Evolutionary conservation across 2,888 invertebrate species (phyloP).

Genomic region (Uloborus plumipes): DNA sequence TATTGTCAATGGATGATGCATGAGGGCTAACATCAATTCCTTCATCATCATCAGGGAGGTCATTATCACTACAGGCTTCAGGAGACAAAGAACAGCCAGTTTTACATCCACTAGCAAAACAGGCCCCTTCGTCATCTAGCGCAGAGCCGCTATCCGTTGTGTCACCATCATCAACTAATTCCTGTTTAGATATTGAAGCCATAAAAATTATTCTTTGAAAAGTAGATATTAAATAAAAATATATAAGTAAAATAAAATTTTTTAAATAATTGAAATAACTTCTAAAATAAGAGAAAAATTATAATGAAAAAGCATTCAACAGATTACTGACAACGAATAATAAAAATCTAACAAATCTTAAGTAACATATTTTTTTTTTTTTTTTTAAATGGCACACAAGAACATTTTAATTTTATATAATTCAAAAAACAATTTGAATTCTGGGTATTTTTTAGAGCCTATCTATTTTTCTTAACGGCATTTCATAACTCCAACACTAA

Average conservation of each 20-base stretch:
- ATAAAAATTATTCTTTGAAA: too few relatives aligned
- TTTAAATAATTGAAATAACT: not conserved
- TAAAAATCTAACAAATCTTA: too few relatives aligned
- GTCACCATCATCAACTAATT: conserved; percentile 76
- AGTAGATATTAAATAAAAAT: not conserved
- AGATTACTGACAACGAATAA: too few relatives aligned
- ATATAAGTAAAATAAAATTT: conserved; percentile 6
- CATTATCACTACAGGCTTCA: conserved; percentile 64
- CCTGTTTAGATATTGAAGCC: conserved; percentile 8
- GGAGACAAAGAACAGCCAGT: conserved; percentile 30
- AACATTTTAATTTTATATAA: too few relatives aligned
- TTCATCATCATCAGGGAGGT: conserved; percentile 77
- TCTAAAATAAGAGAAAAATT: too few relatives aligned
- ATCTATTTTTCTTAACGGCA: too few relatives aligned
- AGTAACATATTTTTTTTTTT: too few relatives aligned
- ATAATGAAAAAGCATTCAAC: too few relatives aligned
- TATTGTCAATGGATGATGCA: conserved; percentile 69
- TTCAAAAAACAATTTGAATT: too few relatives aligned
- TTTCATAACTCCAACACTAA: too few relatives aligned
- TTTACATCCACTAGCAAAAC: conserved; percentile 69
- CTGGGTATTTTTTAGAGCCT: too few relatives aligned
- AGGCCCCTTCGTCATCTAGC: conserved; percentile 76
- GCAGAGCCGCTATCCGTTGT: conserved; percentile 81
- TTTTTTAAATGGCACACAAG: too few relatives aligned
- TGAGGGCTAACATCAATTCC: conserved; percentile 72